Evolutionary conservation across 2,888 invertebrate species (phyloP).

Genomic region (Heliconius sara): DNA sequence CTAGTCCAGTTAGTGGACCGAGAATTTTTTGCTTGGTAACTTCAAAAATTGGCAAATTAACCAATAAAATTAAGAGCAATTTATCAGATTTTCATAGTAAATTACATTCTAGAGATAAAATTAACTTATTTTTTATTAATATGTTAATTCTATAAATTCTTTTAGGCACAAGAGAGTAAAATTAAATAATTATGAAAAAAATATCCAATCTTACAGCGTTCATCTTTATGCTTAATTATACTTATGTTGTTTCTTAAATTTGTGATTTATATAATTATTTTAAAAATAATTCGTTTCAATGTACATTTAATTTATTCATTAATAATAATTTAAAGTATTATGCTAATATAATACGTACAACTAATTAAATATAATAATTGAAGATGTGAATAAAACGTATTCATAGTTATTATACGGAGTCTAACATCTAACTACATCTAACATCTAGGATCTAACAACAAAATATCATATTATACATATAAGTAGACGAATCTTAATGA

Average conservation of each 20-base stretch:
- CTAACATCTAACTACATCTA: too few relatives aligned
- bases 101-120: background rate
- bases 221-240: too few relatives aligned
- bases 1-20: conserved; percentile 65
- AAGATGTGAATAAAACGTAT: background rate
- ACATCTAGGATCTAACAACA: background rate
- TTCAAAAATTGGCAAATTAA: background rate
- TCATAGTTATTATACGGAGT: background rate
- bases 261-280: background rate
- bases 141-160: too few relatives aligned
- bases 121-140: background rate
- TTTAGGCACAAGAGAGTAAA: too few relatives aligned
- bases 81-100: background rate
- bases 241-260: background rate
- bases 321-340: background rate
- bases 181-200: too few relatives aligned
- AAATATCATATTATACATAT: conserved; percentile 6
- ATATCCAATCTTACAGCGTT: too few relatives aligned
- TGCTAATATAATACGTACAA: background rate
- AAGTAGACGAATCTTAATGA: conserved; percentile 50
- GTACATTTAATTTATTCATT: background rate
- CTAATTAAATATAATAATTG: background rate
- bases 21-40: conserved; percentile 70
- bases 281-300: background rate
- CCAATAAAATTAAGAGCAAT: background rate